Percentiles rank a stretch among this genome's conserved stretches.
Evolutionary conservation across 2,113 vertebrate genomes (phyloP).

Genomic region (Melanostigma gelatinosum): DNA sequence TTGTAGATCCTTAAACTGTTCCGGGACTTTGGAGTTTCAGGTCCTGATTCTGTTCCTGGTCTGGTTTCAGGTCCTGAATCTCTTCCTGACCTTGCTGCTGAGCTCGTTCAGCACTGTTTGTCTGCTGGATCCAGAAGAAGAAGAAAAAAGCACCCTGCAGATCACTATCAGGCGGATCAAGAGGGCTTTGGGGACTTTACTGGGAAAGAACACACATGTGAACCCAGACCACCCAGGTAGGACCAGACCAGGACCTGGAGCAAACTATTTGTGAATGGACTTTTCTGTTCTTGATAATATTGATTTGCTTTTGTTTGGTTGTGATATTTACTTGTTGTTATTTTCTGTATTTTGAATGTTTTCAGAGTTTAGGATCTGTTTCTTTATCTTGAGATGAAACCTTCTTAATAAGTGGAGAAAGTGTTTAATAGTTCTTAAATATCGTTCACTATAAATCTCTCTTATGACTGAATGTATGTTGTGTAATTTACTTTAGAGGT

Average conservation of each 20-base stretch:
- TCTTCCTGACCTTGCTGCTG: constrained; percentile 92
- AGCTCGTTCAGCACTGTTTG: constrained; percentile 88
- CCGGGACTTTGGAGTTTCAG: not conserved
- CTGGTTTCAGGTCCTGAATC: constrained; percentile 86
- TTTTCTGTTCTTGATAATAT: not conserved
- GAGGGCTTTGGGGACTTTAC: constrained; percentile 65
- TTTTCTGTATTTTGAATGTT: no score
- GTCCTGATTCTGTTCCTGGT: not conserved
- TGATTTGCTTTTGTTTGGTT: not conserved
- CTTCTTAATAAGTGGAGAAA: not conserved
- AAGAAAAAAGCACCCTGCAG: constrained; percentile 86
- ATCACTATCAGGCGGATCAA: constrained; percentile 87
- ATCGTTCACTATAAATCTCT: not conserved
- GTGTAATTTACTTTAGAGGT: not conserved
- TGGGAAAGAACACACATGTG: constrained; percentile 42
- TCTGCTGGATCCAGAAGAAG: constrained; percentile 77
- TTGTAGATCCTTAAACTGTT: not conserved
- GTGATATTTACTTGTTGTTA: no score
- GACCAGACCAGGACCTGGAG: not conserved
- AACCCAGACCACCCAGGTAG: constrained; percentile 9
- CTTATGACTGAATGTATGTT: not conserved
- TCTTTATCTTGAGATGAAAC: no score
- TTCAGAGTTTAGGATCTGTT: no score
- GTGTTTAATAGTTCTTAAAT: not conserved
- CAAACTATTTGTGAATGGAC: not conserved